A percentile compares a stretch with the other conserved stretches of the same genome.
Evolutionary conservation across 1,140 invertebrate genomes (phyloP).

Genomic region (Phortica variegata): DNA sequence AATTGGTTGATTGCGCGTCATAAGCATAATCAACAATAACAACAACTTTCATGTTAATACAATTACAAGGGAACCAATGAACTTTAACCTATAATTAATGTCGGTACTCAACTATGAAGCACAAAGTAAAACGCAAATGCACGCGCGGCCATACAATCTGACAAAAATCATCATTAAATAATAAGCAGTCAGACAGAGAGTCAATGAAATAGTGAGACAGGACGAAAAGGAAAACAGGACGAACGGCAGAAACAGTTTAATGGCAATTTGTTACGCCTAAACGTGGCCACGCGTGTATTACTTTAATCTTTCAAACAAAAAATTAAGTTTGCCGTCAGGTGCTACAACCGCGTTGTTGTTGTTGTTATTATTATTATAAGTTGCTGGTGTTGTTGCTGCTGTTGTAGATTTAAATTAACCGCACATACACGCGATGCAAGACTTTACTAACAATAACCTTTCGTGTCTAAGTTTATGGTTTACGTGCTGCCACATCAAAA

Average conservation of each 20-base stretch:
- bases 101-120: constrained; percentile 19
- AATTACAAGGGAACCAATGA: no score
- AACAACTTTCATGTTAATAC: no score
- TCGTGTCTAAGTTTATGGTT: constrained; percentile 47
- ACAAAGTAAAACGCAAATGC: no score
- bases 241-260: constrained; percentile 28
- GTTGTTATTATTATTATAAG: no score
- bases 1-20: no score
- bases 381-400: no score
- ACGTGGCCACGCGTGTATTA: constrained; percentile 42
- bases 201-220: no score
- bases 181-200: constrained; percentile 43
- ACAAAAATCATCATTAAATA: constrained; percentile 45
- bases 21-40: no score
- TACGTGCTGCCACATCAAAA: constrained; percentile 49
- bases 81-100: constrained; percentile 41
- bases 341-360: no score
- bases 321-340: no score
- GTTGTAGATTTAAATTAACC: constrained; percentile 26
- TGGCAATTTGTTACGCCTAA: constrained; percentile 56
- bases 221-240: no score
- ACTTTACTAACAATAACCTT: constrained; percentile 23
- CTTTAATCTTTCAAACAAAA: constrained; percentile 27
- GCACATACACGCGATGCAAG: constrained; percentile 32
- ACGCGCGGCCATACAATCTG: no score